Base-by-base conservation (phyloP, 1,140 invertebrate species). In the Drosophila serrata region DNA sequence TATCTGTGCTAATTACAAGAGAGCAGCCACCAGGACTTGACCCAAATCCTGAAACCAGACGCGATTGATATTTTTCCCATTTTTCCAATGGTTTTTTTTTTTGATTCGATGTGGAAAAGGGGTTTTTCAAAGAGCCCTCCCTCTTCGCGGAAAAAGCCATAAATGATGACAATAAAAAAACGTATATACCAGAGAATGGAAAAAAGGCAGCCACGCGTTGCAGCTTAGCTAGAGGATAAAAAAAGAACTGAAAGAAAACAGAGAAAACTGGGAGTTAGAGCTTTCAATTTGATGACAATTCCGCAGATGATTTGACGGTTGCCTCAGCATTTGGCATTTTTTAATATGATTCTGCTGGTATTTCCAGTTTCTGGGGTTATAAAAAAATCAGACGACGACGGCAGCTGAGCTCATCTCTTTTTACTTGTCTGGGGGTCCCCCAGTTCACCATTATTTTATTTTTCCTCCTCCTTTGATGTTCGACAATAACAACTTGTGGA, bases 241-340 rank as follows among this genome's bases (percentile, higher is more conserved):
- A 58, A 45, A 46, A 49, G 39, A 45, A 46, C 37, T 39, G 8
- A 1, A 37, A 13, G 4, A 27, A 48, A 27, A 48, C 8, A 31
- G n/a, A 29, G 46, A 57, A 56, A 56, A 56, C 31, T 17, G 60
- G 53, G 56, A 72, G 19, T 12, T 43, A 43, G 65, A 69, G 76
- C 80, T 81, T 88, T 88, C 85, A 88, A 88, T 88, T 88, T 88
- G 80, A 88, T 88, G 84, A 88, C 84, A 88, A 88, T 88, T 88
- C 85, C 85, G 85, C 53, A 84, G 84, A 88, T 88, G 85, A 88
- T 90, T 84, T 90, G 84, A 78, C 73, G 85, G 85, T 84, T 78
- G 80, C 73, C 81, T 82, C 82, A 73, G 84, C 80, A 63, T 88
- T 90, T 78, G 84, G 85, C 73, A 88, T 88, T 88, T 87, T 88